Base-by-base conservation (phyloP, 2,888 invertebrate species). In the Agrochola litura region DNA sequence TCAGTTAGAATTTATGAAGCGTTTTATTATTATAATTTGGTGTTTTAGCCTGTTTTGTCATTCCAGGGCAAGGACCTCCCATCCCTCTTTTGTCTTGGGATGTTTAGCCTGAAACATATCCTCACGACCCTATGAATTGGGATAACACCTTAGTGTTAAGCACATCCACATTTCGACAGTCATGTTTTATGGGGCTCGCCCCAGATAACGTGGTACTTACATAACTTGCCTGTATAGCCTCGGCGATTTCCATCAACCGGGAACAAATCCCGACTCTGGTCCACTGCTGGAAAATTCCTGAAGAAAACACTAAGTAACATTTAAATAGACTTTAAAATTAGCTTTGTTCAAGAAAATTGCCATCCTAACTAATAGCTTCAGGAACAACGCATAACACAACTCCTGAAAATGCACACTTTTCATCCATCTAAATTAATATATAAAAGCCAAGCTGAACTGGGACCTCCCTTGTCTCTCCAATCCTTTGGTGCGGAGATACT, bases 21-120 rank as follows among this genome's bases (percentile, higher is more conserved):
- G 49, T 25, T 73, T 81, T 61, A 82, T 52, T 22, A 76, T 77
- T 77, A 25, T 52, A n/a, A 41, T 65, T 76, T 52, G 12, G 41
- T 75, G 14, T 77, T 63, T 43, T 16, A n/a, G 43, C 6, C 14
- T 43, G 22, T 43, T 46, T 60, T 58, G 6, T 25, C 14, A 6
- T 22, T 46, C 2, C 22, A 25, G 41, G 41, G 25, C 19, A 30
- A 60, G n/a, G 77, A 30, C 43, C 61, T 30, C 0, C 16, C 9
- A n/a, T 19, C 46, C 37, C 14, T n/a, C 8, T 25, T 25, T 37
- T 25, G 6, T 22, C 37, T 16, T n/a, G 22, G 9, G 16, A 14
- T 67, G 30, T 22, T 49, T 30, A 14, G 8, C 19, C 4, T 49
- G 25, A 49, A 66, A 22, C 8, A 8, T 66, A 49, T 30, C 8